Percentiles rank a stretch among this genome's conserved stretches.
Evolutionary conservation across 2,113 vertebrate species (phyloP).

Genomic region (Brienomyrus brachyistius): DNA sequence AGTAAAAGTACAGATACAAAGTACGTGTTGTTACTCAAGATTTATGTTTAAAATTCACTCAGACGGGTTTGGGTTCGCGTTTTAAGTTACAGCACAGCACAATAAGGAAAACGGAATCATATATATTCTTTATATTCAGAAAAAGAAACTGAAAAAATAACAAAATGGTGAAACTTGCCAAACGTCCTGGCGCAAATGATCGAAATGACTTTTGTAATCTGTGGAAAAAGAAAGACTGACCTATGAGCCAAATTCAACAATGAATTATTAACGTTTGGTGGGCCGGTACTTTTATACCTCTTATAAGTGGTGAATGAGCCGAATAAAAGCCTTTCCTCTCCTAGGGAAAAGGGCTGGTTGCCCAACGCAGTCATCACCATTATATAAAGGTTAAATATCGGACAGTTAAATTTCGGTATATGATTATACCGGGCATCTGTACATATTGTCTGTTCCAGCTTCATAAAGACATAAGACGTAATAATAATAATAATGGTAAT

Average conservation of each 20-base stretch:
- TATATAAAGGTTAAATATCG: not conserved
- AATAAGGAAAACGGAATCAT: not conserved
- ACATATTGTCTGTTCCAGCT: not conserved
- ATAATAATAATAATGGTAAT: not conserved
- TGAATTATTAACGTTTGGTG: not conserved
- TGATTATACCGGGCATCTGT: not conserved
- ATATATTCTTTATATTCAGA: not conserved
- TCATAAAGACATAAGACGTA: not conserved
- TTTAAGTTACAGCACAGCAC: not conserved
- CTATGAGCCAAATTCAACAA: not conserved
- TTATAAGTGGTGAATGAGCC: not conserved
- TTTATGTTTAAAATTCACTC: not conserved
- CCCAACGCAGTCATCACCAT: not conserved
- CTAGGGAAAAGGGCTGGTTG: not conserved
- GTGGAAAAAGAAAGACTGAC: not conserved
- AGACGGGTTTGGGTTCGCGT: not conserved
- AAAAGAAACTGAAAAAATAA: not conserved
- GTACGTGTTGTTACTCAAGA: not conserved
- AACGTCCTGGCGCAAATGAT: not conserved
- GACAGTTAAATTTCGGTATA: not conserved
- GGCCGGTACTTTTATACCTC: not conserved
- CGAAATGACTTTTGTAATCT: not conserved
- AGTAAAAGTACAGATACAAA: not conserved
- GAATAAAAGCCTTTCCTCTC: not conserved
- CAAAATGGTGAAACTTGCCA: not conserved